These are phyloP conservation scores for Asbolus verrucosus DNA, from an alignment of 1,140 invertebrate genomes.

Conservation along the genomic window DNA sequence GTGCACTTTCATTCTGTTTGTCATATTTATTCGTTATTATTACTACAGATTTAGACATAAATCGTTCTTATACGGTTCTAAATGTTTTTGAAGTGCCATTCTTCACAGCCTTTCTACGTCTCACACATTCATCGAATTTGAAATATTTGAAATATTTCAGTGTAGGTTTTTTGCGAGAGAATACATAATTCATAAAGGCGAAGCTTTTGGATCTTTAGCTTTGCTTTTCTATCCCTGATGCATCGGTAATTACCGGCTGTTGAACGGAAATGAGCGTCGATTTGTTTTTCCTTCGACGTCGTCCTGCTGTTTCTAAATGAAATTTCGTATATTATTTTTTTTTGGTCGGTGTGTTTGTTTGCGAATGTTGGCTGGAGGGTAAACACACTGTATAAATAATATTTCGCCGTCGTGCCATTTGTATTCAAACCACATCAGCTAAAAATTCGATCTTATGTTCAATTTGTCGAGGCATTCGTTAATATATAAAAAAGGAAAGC, in stretches of 20 bases:
- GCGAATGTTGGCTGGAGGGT: not conserved
- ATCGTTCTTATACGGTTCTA: conserved; percentile 6
- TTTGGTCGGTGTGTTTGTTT: conserved; percentile 13
- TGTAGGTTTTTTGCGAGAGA: conserved; percentile 20
- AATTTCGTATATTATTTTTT: conserved; percentile 12
- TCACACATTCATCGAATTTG: conserved; percentile 18
- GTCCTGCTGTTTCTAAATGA: not conserved
- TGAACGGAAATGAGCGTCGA: conserved; percentile 19
- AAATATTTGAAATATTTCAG: conserved; percentile 34
- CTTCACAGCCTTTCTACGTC: conserved; percentile 2
- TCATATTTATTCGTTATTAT: conserved; percentile 13
- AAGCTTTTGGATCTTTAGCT: not conserved
- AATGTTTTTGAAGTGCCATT: conserved; percentile 12
- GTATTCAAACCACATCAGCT: conserved; percentile 34
- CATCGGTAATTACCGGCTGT: conserved; percentile 17
- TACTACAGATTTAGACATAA: conserved; percentile 15
- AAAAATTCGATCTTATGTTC: conserved; percentile 38
- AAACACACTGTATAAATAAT: conserved; percentile 32
- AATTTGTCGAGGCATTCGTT: conserved; percentile 38
- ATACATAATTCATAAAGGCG: conserved; percentile 33
- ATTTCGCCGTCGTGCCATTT: conserved; percentile 19
- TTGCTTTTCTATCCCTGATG: conserved; percentile 13
- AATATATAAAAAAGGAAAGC: conserved; percentile 31
- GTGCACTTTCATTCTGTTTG: conserved; percentile 4
- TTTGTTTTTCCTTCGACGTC: conserved; percentile 24